These are phyloP conservation scores for Xenops minutus DNA, from an alignment of 2,797 vertebrate species.

Conservation along the genomic window DNA sequence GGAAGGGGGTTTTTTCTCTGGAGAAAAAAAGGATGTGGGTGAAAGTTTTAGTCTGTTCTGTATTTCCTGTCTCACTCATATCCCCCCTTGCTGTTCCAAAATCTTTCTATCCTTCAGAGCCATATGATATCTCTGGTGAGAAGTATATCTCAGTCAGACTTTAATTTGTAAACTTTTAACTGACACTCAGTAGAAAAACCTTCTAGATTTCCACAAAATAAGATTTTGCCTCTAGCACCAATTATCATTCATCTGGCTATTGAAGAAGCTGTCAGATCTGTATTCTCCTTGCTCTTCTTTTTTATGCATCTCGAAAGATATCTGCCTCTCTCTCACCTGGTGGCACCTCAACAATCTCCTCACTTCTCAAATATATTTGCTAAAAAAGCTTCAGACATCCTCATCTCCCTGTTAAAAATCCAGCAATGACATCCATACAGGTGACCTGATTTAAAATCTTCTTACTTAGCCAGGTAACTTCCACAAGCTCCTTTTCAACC, in stretches of 20 bases:
- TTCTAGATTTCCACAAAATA: not conserved
- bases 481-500: not conserved
- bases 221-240: not conserved
- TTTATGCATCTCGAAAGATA: not conserved
- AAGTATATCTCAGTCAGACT: not conserved
- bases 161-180: not conserved
- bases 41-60: not conserved
- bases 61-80: not conserved
- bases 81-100: not conserved
- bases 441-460: not conserved
- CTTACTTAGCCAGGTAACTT: not conserved
- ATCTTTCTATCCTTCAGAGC: not conserved
- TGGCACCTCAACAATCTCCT: not conserved
- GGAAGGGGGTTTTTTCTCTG: not conserved
- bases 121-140: not conserved
- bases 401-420: not conserved
- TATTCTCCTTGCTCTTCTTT: not conserved
- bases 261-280: not conserved
- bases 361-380: not conserved
- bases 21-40: not conserved
- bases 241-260: not conserved
- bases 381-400: not conserved
- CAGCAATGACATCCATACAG: not conserved
- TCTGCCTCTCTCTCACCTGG: not conserved
- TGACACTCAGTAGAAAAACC: not conserved